Conservation (phyloP, 2,888 invertebrate species). For the Malacosoma neustria region DNA sequence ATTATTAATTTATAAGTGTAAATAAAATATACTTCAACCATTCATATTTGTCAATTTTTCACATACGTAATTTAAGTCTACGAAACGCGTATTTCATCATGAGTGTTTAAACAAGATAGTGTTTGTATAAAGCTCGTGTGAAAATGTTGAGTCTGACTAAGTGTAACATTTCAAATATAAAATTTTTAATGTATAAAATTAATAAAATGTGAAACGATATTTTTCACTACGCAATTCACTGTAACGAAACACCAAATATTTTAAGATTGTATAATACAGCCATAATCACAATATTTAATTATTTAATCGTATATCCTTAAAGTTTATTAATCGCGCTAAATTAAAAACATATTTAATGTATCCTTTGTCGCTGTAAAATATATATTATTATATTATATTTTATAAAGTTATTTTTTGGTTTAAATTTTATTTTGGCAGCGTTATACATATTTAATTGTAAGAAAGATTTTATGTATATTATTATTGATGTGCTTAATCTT, state of each 20-base stretch:
- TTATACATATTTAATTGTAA: conserved; percentile 11
- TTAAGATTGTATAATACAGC: conserved; percentile 39
- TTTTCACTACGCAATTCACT: conserved; percentile 42
- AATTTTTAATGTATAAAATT: conserved; percentile 36
- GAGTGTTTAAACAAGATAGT: conserved; percentile 42
- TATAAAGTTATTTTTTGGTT: conserved; percentile 5
- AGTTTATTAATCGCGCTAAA: too few relatives aligned
- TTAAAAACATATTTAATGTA: conserved; percentile 12
- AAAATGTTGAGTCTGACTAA: conserved; percentile 62
- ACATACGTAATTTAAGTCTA: conserved; percentile 55
- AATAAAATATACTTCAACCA: conserved; percentile 32
- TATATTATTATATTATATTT: background rate
- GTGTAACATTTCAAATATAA: conserved; percentile 45
- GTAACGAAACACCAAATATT: conserved; percentile 69
- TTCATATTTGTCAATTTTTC: conserved; percentile 56
- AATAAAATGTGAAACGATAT: conserved; percentile 33
- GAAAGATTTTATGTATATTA: conserved; percentile 18
- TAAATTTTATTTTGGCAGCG: conserved; percentile 8
- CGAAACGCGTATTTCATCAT: conserved; percentile 22
- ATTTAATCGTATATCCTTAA: background rate
- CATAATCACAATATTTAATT: conserved; percentile 24
- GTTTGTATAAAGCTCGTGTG: conserved; percentile 58
- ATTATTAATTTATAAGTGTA: conserved; percentile 27
- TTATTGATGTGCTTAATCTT: conserved; percentile 28
- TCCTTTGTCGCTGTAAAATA: background rate